These are phyloP conservation scores for Cladorhizidae sp. DNA, from an alignment of 37 sponge, comb jelly and placozoan species.

Conservation along the genomic window DNA sequence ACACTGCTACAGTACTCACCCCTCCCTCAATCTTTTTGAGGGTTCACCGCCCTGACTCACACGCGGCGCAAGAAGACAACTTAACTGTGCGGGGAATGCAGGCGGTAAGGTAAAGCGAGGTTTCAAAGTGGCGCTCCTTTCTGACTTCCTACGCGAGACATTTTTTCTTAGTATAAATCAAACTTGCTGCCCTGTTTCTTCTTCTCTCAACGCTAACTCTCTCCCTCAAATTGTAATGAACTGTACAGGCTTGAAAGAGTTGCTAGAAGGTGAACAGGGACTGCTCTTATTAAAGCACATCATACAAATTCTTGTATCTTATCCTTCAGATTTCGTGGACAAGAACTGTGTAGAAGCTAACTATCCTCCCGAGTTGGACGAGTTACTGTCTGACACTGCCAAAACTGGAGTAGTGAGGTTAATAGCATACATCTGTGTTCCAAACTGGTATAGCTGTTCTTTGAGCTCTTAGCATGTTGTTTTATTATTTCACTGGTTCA, in stretches of 20 bases:
- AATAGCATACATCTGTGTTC: not conserved
- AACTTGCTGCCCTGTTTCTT: no score
- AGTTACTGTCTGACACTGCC: slow-evolving; percentile 43
- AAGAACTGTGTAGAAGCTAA: slow-evolving; percentile 14
- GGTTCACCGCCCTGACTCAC: no score
- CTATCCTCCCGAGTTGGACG: slow-evolving; percentile 46
- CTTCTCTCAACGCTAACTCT: not conserved
- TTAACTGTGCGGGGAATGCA: no score
- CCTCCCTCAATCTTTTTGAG: no score
- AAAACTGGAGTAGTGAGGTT: slow-evolving; percentile 64
- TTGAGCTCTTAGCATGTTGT: not conserved
- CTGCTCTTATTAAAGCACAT: slow-evolving; percentile 41
- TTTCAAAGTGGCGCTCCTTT: no score
- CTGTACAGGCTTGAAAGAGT: slow-evolving; percentile 44
- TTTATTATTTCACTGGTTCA: not conserved
- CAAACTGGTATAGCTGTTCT: not conserved
- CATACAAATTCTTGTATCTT: not conserved
- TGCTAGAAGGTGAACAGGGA: slow-evolving; percentile 40
- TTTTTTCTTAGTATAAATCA: no score
- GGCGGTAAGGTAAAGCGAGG: no score
- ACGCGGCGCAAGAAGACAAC: no score
- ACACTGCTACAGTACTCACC: no score
- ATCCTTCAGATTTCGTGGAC: slow-evolving; percentile 23
- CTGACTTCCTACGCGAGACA: no score
- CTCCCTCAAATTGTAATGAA: slow-evolving; percentile 12